These are phyloP conservation scores for Drymonia ruficornis DNA, from an alignment of 2,888 invertebrate genomes.

Conservation along the genomic window DNA sequence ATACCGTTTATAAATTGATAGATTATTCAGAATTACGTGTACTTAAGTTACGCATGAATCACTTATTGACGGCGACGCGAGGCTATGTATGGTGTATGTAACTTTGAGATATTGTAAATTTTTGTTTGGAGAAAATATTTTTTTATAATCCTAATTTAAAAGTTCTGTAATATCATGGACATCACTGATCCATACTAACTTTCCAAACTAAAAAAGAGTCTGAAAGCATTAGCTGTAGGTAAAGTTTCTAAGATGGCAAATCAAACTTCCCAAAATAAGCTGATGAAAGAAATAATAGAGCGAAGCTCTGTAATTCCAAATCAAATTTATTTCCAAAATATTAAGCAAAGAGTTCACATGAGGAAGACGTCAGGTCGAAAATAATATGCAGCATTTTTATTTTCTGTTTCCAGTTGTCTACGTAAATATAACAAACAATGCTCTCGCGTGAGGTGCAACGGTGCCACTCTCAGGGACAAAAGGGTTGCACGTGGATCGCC, in stretches of 20 bases:
- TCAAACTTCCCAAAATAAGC: no score
- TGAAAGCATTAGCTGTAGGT: no score
- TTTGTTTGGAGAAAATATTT: neutral
- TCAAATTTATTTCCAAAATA: no score
- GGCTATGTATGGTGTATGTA: neutral
- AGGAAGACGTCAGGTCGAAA: neutral
- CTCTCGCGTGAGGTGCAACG: conserved; percentile 22
- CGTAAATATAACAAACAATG: conserved; percentile 31
- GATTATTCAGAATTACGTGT: conserved; percentile 21
- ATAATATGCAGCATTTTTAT: conserved; percentile 14
- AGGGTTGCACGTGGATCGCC: conserved; percentile 32
- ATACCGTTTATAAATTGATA: conserved; percentile 25
- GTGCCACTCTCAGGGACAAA: conserved; percentile 33
- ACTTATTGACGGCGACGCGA: neutral
- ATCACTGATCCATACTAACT: no score
- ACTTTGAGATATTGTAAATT: neutral
- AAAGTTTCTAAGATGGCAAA: no score
- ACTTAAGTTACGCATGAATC: conserved; percentile 7
- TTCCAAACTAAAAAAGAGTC: no score
- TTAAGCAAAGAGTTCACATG: no score
- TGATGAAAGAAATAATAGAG: no score
- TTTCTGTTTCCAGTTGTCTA: conserved; percentile 26
- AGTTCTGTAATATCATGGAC: no score
- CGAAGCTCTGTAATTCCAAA: no score
- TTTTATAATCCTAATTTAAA: no score